phyloP scores from a whole-genome alignment of 23 tunicate species.

The Trididemnum nubilum region DNA sequence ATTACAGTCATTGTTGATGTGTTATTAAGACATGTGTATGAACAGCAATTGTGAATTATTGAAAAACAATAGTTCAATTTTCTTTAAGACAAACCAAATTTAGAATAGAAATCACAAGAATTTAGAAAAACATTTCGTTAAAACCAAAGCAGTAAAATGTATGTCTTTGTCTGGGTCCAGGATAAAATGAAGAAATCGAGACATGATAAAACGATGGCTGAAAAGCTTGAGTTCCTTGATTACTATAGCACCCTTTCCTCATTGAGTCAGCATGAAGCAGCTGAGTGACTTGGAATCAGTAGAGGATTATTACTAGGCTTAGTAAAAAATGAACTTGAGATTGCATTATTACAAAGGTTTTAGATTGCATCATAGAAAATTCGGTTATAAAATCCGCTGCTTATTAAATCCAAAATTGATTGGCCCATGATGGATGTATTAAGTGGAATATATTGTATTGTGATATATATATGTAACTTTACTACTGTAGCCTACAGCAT shows the following conservation, averaged over 20 bases:
- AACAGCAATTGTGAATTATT: constrained; percentile 11
- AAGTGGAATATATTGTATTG: too few relatives aligned
- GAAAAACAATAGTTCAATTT: too few relatives aligned
- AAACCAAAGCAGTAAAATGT: not conserved
- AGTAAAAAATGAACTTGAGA: not conserved
- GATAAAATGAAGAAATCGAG: constrained; percentile 2
- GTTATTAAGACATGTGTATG: not conserved
- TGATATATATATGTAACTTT: not conserved
- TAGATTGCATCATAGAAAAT: too few relatives aligned
- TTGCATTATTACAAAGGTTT: too few relatives aligned
- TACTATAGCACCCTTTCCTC: not conserved
- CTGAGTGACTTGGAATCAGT: not conserved
- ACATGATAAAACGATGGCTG: not conserved
- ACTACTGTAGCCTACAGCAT: not conserved
- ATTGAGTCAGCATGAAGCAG: constrained; percentile 1
- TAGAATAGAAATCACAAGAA: not conserved
- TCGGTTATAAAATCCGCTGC: too few relatives aligned
- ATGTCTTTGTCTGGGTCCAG: constrained; percentile 5
- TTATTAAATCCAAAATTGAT: too few relatives aligned
- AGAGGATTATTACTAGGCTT: not conserved
- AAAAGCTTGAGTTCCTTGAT: too few relatives aligned
- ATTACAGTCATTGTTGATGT: not conserved
- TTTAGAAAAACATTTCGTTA: not conserved
- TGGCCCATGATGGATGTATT: too few relatives aligned
- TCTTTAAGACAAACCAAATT: not conserved